Percentiles rank a stretch among this genome's conserved stretches.
These are phyloP conservation scores for Gymnorhina tibicen DNA, from an alignment of 2,113 vertebrate genomes.

Conservation along the genomic window DNA sequence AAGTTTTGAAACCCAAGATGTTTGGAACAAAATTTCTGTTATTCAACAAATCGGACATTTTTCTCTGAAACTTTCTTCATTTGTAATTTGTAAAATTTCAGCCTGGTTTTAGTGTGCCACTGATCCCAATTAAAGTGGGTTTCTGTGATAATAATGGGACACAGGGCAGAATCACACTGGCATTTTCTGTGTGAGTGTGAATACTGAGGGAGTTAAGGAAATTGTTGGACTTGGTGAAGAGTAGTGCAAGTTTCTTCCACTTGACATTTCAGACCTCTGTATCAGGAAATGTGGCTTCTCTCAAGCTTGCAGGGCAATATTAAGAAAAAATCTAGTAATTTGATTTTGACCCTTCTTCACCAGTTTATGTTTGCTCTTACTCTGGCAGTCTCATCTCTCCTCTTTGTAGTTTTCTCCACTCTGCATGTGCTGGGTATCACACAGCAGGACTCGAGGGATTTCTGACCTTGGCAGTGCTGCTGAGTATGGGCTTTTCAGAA, in stretches of 20 bases:
- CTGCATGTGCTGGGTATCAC: neutral
- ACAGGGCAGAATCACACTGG: neutral
- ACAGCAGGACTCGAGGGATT: neutral
- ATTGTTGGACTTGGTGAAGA: neutral
- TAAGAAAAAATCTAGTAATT: neutral
- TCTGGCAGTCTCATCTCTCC: neutral
- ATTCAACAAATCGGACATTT: neutral
- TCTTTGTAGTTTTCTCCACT: neutral
- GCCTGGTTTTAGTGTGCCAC: neutral
- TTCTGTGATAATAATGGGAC: neutral
- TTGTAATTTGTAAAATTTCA: slow-evolving; percentile 6
- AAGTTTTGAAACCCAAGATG: slow-evolving; percentile 44
- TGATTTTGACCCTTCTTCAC: neutral
- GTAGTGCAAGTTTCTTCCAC: neutral
- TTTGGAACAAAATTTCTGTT: neutral
- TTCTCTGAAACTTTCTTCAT: neutral
- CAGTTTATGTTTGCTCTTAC: neutral
- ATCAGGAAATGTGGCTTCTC: neutral
- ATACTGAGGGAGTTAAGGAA: neutral
- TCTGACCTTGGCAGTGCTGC: neutral
- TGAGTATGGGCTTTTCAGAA: neutral
- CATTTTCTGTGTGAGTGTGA: neutral
- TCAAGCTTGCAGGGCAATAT: neutral
- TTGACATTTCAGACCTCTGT: neutral
- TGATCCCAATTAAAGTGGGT: neutral